A percentile compares a stretch with the other conserved stretches of the same genome.
These are phyloP conservation scores for Spialia ferax DNA, from an alignment of 2,888 invertebrate species.

Conservation along the genomic window DNA sequence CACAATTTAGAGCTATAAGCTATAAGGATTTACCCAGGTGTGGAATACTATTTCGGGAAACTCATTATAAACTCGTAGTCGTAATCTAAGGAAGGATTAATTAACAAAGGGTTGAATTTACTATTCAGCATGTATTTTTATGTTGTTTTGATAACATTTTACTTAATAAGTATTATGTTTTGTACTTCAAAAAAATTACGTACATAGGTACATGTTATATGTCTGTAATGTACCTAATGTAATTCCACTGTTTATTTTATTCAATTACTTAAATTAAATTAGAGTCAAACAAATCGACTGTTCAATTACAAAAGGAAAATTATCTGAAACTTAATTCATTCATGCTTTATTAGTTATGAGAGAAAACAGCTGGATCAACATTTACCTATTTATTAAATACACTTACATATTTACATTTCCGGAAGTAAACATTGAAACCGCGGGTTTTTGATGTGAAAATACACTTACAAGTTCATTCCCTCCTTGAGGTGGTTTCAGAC, in stretches of 20 bases:
- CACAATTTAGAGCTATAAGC: slow-evolving; percentile 38
- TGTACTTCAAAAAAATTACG: no score
- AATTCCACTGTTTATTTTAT: no score
- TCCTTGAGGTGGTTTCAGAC: slow-evolving; percentile 39
- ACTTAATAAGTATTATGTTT: background rate
- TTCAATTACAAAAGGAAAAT: no score
- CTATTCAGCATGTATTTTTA: background rate
- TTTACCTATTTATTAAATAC: no score
- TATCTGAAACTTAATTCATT: no score
- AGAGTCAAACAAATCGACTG: no score
- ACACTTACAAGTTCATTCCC: slow-evolving; percentile 36
- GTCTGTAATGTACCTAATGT: no score
- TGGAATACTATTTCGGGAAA: slow-evolving; percentile 38
- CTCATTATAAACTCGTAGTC: slow-evolving; percentile 35
- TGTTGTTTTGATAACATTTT: background rate
- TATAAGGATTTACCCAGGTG: slow-evolving; percentile 39
- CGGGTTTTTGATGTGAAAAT: slow-evolving; percentile 31
- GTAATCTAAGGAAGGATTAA: slow-evolving; percentile 13
- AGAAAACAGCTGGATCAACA: no score
- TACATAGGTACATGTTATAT: no score
- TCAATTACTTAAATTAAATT: no score
- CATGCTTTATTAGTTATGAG: no score
- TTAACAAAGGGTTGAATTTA: background rate
- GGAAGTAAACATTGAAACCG: slow-evolving; percentile 13
- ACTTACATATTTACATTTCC: background rate